Evolutionary conservation across 2,113 vertebrate species (phyloP).

Genomic region (Larimichthys polyactis): DNA sequence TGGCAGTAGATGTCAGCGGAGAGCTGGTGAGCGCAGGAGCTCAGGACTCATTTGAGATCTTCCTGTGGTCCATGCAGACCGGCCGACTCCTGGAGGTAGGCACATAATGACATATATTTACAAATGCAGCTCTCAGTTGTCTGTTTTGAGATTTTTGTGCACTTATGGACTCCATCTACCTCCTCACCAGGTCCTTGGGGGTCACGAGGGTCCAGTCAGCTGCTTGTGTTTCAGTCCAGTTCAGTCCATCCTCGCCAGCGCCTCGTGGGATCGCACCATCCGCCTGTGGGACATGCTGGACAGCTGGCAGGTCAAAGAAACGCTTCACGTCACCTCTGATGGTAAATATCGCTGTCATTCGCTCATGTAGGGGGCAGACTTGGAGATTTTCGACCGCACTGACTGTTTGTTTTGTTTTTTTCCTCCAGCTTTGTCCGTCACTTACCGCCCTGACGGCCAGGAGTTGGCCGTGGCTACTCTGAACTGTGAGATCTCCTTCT

Average conservation of each 20-base stretch:
- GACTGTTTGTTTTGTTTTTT: neutral
- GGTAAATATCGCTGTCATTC: constrained; percentile 78
- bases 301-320: constrained; percentile 96
- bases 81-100: constrained; percentile 93
- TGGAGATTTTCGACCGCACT: neutral
- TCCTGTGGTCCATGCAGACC: constrained; percentile 99
- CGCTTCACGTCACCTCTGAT: constrained; percentile 87
- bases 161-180: too few species aligned
- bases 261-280: constrained; percentile 95
- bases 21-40: constrained; percentile 95
- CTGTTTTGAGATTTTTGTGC: neutral
- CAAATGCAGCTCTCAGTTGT: neutral
- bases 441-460: constrained; percentile 91
- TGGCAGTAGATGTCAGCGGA: constrained; percentile 92
- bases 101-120: accelerated
- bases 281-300: constrained; percentile 97
- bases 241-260: constrained; percentile 91
- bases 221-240: constrained; percentile 91
- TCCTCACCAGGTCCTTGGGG: constrained; percentile 88
- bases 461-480: constrained; percentile 93
- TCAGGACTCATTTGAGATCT: constrained; percentile 96
- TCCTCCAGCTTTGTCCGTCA: constrained; percentile 86
- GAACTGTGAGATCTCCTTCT: constrained; percentile 93
- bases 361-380: too few species aligned
- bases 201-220: constrained; percentile 95